Evolutionary conservation across 2,888 invertebrate genomes (phyloP), one percentile per base, ranked within the genome.

Genomic region (Spilosoma lubricipeda): DNA sequence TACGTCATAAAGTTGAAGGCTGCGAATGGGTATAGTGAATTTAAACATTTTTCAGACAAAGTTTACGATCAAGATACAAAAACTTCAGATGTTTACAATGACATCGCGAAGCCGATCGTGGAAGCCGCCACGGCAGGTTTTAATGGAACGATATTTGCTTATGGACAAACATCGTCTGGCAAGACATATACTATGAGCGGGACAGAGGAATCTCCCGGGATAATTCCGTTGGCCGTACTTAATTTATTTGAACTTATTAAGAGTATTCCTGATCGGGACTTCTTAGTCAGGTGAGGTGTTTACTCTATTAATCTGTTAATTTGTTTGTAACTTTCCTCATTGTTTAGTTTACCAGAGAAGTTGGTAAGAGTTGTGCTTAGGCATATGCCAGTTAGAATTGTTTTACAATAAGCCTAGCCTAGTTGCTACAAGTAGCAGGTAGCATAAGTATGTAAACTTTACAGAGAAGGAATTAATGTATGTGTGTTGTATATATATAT

Each of bases 81-180:
- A 67, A 98, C 97, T 64, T 88, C 91, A 70, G 95, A 96, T 71
- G 96, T 98, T 0, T 98, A 97, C 88, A 90, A 97, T 80, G 96
- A 95, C 74, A 94, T 98, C 80, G 97, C 97, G 0, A 96, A 97
- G 83, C 97, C 97, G 0, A 97, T 98, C 78, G 97, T 98, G 3
- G 96, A 97, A 78, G 96, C 97, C 0, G 97, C 97, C 1, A 95
- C 97, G 23, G 96, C 96, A 79, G 98, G 98, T 3, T 97, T 98
- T 84, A 98, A 98, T 90, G 98, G 98, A 2, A 99, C 99, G 0
- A 97, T 99, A 81, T 98, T 99, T 93, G 98, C 98, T 0, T 99
- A 99, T 90, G 99, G 99, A 13, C 99, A 99, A 91, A 99, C 98
- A 8, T 98, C 98, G 1, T 98, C 98, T 0, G 99, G 98, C 72